These are phyloP conservation scores for Rana temporaria DNA, from an alignment of 2,113 vertebrate species.

Conservation along the genomic window DNA sequence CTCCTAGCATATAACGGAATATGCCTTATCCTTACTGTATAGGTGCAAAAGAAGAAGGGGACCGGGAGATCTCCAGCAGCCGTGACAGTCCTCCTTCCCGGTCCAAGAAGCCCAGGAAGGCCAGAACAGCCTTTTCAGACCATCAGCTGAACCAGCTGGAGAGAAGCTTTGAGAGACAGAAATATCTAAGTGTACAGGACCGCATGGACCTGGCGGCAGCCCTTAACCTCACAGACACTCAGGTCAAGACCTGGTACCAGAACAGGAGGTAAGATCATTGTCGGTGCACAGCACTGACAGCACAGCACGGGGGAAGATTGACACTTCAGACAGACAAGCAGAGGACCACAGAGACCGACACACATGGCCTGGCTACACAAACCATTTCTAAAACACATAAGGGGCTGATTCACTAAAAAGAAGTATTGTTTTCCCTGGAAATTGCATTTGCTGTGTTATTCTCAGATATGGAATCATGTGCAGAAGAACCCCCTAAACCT, in stretches of 20 bases:
- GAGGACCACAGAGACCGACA: not conserved
- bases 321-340: conserved; percentile 23
- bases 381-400: no score
- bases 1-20: not conserved
- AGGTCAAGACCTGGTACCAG: conserved; percentile 97
- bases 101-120: conserved; percentile 96
- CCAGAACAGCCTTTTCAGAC: conserved; percentile 95
- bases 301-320: conserved; percentile 56
- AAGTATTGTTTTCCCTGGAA: no score
- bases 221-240: conserved; percentile 93
- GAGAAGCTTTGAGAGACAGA: conserved; percentile 96
- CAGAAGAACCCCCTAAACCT: no score
- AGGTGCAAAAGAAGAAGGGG: conserved; percentile 95
- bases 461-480: no score
- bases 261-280: conserved; percentile 82
- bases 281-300: conserved; percentile 20
- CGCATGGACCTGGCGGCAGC: conserved; percentile 97
- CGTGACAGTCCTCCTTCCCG: conserved; percentile 93
- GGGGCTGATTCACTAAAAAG: no score
- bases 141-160: conserved; percentile 98
- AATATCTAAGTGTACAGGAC: conserved; percentile 98
- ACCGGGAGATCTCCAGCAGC: conserved; percentile 96
- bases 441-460: no score
- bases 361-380: not conserved
- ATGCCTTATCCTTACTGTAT: not conserved